These are phyloP conservation scores for Octomys mimax DNA, from an alignment of 2,797 vertebrate genomes.

Conservation along the genomic window DNA sequence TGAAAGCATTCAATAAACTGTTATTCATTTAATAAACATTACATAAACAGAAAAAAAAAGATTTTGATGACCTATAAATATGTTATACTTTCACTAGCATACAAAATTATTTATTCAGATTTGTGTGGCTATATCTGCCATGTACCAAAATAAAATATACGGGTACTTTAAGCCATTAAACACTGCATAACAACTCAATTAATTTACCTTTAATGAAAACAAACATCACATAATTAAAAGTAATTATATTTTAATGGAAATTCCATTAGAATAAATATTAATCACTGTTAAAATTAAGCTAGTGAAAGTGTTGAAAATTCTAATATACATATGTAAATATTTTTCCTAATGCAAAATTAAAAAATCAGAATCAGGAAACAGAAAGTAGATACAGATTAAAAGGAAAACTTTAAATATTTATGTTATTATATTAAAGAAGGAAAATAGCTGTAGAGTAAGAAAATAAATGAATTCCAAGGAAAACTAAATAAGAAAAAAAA, in stretches of 20 bases:
- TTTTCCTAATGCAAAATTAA: conserved; percentile 2
- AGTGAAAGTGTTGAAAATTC: conserved; percentile 41
- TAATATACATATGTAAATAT: not conserved
- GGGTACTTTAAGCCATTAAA: conserved; percentile 31
- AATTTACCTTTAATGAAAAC: conserved; percentile 63
- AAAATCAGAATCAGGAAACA: conserved; percentile 13
- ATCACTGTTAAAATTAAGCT: conserved; percentile 29
- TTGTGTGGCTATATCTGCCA: not conserved
- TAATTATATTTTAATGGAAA: conserved; percentile 46
- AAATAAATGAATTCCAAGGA: conserved; percentile 11
- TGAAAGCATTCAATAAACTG: too few species aligned
- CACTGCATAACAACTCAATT: not conserved
- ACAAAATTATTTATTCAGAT: not conserved
- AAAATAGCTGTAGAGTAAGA: not conserved
- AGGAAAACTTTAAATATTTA: not conserved
- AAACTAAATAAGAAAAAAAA: not conserved
- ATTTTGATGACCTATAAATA: not conserved
- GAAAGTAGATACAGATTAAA: not conserved
- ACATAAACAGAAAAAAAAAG: too few species aligned
- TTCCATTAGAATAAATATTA: conserved; percentile 52
- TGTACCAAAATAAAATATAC: conserved; percentile 36
- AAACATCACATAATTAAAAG: conserved; percentile 51
- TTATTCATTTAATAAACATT: too few species aligned
- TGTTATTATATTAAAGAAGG: not conserved
- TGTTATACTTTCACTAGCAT: not conserved